Percentiles rank a stretch among this genome's conserved stretches.
phyloP scores from a whole-genome alignment of 2,888 invertebrate genomes.

The Drosophila nr. medialis region DNA sequence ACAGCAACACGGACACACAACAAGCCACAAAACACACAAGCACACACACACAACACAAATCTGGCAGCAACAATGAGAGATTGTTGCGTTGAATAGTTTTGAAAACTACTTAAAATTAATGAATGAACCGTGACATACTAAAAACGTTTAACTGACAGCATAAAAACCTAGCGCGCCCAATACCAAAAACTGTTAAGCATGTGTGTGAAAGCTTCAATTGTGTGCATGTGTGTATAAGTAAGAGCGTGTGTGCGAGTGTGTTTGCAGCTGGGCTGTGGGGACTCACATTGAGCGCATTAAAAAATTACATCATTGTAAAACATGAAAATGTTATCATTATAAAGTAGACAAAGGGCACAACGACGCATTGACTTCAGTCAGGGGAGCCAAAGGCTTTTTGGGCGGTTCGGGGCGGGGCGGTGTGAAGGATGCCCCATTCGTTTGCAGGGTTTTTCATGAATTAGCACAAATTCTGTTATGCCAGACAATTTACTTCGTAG shows the following conservation, averaged over 20 bases:
- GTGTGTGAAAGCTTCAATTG: background rate
- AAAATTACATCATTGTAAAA: slow-evolving; percentile 75
- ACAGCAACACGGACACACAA: slow-evolving; percentile 18
- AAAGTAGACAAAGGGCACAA: slow-evolving; percentile 69
- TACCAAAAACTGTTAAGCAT: slow-evolving; percentile 41
- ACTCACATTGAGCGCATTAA: slow-evolving; percentile 65
- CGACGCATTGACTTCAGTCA: slow-evolving; percentile 39
- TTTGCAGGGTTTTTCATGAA: slow-evolving; percentile 51
- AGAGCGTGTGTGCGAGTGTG: slow-evolving; percentile 5
- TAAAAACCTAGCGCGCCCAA: slow-evolving; percentile 43
- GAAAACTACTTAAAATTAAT: slow-evolving; percentile 73
- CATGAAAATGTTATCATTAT: slow-evolving; percentile 81
- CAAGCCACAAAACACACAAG: background rate
- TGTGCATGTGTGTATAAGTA: background rate
- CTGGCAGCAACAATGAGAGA: slow-evolving; percentile 43
- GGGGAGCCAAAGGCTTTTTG: slow-evolving; percentile 19
- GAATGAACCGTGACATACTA: slow-evolving; percentile 74
- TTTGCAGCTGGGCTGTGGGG: slow-evolving; percentile 34
- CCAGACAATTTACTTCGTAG: slow-evolving; percentile 44
- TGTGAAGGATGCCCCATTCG: background rate
- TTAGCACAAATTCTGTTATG: slow-evolving; percentile 49
- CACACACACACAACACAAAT: slow-evolving; percentile 33
- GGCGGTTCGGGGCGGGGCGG: background rate
- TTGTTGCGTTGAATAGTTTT: slow-evolving; percentile 67
- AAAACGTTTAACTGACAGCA: slow-evolving; percentile 54